Evolutionary conservation across 1,140 invertebrate species (phyloP).

Genomic region (Ceratina australensis): DNA sequence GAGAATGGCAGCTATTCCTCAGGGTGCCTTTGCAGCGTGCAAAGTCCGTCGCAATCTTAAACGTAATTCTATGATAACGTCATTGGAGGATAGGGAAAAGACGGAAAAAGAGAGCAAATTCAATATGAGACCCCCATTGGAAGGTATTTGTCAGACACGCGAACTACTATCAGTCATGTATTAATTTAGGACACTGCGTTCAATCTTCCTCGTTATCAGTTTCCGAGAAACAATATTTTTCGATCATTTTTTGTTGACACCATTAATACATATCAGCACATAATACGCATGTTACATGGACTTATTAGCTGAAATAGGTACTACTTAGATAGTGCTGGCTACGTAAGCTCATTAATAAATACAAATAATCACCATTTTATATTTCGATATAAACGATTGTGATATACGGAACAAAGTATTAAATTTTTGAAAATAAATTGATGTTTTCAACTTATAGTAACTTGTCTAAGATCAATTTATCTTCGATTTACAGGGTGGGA

Average conservation of each 20-base stretch:
- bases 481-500: slow-evolving; percentile 73
- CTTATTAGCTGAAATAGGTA: no score
- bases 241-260: not conserved
- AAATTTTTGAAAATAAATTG: no score
- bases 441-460: not conserved
- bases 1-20: slow-evolving; percentile 81
- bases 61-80: slow-evolving; percentile 68
- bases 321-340: no score
- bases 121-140: slow-evolving; percentile 47
- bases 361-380: no score
- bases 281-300: not conserved
- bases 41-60: slow-evolving; percentile 80
- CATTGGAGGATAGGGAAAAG: slow-evolving; percentile 70
- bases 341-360: not conserved
- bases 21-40: slow-evolving; percentile 80
- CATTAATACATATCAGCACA: not conserved
- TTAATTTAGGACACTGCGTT: not conserved
- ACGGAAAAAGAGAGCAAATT: slow-evolving; percentile 53
- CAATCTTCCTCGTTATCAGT: not conserved
- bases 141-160: slow-evolving; percentile 52
- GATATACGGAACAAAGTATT: no score
- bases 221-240: not conserved
- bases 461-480: not conserved
- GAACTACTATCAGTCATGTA: not conserved
- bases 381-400: no score